Base-by-base conservation (phyloP, 1,140 invertebrate genomes). In the Ceratosolen fusciceps region DNA sequence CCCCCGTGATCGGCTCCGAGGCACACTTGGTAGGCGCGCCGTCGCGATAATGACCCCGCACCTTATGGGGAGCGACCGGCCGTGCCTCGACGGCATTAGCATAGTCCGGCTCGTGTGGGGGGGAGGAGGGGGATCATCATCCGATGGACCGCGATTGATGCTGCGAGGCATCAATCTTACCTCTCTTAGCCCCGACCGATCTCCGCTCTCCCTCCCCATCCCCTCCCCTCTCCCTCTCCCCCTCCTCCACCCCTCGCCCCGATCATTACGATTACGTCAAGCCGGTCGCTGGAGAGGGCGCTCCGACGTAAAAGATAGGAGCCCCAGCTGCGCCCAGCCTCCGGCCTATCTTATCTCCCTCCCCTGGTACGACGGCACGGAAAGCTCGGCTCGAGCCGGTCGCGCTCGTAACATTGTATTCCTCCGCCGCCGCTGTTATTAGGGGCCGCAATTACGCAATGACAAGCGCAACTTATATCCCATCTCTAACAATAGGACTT, bases 51-150 rank as follows among this genome's bases (percentile, higher is more conserved):
- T 52, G 10, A 19, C 49, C 68, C 26, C 39, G 26, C 67, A 47
- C 77, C 70, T 65, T 77, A 77, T 77, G 76, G 60, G 37, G 34
- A 24, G 34, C 72, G 54, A 52, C 49, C 49, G n/a, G n/a, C n/a
- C 16, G 7, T 19, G 56, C 12, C 12, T 43, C 5, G 14, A 4
- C 16, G 29, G 67, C 67, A 77, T 77, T 77, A 72, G 76, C 76
- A 78, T 78, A 49, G 62, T 70, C 49, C 49, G 14, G 19, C 19
- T 9, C 10, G 10, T 8, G 10, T 52, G 9, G 9, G 39, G 39
- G 5, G 39, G 12, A 12, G 12, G 39, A 43, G 39, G 39, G 5
- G 5, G 39, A 5, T 72, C 29, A n/a, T n/a, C 26, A 65, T 26
- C 12, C 54, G 52, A 77, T 71, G 65, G 26, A 52, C 60, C n/a